Evolutionary conservation across 2,113 vertebrate species (phyloP).

Genomic region (Alethe castanea): DNA sequence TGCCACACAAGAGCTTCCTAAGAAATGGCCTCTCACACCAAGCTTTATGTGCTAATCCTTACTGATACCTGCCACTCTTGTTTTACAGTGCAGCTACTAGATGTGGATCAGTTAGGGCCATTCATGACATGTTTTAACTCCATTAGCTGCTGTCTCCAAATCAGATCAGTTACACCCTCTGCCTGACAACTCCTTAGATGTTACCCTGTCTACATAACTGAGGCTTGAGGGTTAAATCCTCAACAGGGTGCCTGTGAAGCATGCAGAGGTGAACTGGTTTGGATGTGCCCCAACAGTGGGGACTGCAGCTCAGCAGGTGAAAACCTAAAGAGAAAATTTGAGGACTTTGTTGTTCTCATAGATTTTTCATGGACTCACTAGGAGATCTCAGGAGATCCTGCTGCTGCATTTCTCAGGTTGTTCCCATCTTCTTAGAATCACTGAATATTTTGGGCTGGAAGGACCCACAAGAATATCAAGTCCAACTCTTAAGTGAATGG

Average conservation of each 20-base stretch:
- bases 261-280: background rate
- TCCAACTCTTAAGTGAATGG: background rate
- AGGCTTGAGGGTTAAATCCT: background rate
- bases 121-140: background rate
- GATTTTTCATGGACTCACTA: background rate
- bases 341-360: background rate
- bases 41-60: background rate
- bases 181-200: background rate
- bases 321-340: background rate
- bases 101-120: background rate
- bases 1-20: background rate
- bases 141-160: background rate
- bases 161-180: background rate
- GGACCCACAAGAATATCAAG: background rate
- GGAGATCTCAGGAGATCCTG: background rate
- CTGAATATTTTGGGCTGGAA: background rate
- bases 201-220: background rate
- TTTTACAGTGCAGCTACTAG: background rate
- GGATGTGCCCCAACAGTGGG: rapidly evolving
- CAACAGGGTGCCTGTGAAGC: background rate
- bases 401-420: background rate
- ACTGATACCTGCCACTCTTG: background rate
- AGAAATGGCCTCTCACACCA: background rate
- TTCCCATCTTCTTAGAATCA: background rate
- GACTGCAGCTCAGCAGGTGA: background rate